A percentile compares a stretch with the other conserved stretches of the same genome.
Evolutionary conservation across 2,797 vertebrate genomes (phyloP).

Genomic region (Schizopygopsis pylzovi): DNA sequence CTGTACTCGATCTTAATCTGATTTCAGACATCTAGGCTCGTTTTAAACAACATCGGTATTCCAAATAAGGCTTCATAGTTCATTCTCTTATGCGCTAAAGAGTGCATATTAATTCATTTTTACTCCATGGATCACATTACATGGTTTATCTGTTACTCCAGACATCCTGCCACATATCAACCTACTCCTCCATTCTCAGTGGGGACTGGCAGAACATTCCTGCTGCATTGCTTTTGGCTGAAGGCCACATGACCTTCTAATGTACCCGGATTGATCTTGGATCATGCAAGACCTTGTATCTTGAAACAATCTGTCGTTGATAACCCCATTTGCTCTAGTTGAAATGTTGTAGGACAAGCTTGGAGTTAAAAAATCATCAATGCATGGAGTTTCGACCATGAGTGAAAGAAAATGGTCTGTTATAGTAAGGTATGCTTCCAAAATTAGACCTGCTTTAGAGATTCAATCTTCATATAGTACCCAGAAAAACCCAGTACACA

Average conservation of each 20-base stretch:
- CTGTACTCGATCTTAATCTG: not conserved
- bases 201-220: constrained; percentile 66
- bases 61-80: not conserved
- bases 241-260: constrained; percentile 69
- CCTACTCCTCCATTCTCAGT: constrained; percentile 15
- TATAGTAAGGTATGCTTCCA: too few relatives aligned
- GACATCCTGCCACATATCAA: constrained; percentile 41
- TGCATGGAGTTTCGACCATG: too few relatives aligned
- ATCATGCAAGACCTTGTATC: constrained; percentile 63
- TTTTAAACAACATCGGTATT: constrained; percentile 11
- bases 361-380: not conserved
- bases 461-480: too few relatives aligned
- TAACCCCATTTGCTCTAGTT: not conserved
- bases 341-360: not conserved
- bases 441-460: too few relatives aligned
- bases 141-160: constrained; percentile 9
- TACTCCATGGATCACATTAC: constrained; percentile 26
- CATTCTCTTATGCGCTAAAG: not conserved
- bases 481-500: too few relatives aligned
- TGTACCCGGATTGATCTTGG: constrained; percentile 77
- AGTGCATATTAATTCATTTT: constrained; percentile 25
- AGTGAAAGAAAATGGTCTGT: too few relatives aligned
- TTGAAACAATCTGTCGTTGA: constrained; percentile 76
- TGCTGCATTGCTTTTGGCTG: constrained; percentile 59
- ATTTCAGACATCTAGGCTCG: not conserved